Conservation (phyloP, 2,888 invertebrate genomes). For the Nemotelus pantherinus region DNA sequence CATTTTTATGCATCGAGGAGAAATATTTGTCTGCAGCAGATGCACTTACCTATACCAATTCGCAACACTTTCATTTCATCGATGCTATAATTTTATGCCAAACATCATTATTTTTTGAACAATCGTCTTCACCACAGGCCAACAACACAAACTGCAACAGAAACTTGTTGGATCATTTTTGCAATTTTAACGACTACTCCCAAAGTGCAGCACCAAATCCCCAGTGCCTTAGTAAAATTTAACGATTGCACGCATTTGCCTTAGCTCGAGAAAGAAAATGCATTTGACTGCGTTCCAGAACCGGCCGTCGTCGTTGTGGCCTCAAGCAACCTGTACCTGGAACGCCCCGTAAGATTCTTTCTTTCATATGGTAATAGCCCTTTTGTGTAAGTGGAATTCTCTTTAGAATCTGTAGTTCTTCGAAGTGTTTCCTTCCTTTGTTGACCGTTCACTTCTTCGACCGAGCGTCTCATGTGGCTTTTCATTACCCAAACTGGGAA, state of each 20-base stretch:
- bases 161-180: not conserved
- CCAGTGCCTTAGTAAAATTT: slow-evolving; percentile 39
- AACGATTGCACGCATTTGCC: slow-evolving; percentile 6
- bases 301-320: slow-evolving; percentile 9
- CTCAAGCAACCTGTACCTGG: slow-evolving; percentile 22
- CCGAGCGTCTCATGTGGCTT: slow-evolving; percentile 25
- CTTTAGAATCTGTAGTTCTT: slow-evolving; percentile 14
- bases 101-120: too few relatives aligned
- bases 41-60: too few relatives aligned
- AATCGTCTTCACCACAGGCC: too few relatives aligned
- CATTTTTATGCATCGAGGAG: too few relatives aligned
- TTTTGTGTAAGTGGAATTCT: slow-evolving; percentile 22
- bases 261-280: slow-evolving; percentile 24
- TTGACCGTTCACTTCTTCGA: slow-evolving; percentile 11
- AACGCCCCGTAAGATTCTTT: slow-evolving; percentile 13
- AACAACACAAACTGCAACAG: not conserved
- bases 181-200: slow-evolving; percentile 11
- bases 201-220: slow-evolving; percentile 10
- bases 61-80: too few relatives aligned
- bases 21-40: too few relatives aligned
- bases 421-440: not conserved
- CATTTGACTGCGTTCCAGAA: not conserved
- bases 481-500: slow-evolving; percentile 36
- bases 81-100: too few relatives aligned
- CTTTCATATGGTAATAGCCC: slow-evolving; percentile 32